These are phyloP conservation scores for Sarcophaga subvicina DNA, from an alignment of 2,888 invertebrate species.

Conservation along the genomic window DNA sequence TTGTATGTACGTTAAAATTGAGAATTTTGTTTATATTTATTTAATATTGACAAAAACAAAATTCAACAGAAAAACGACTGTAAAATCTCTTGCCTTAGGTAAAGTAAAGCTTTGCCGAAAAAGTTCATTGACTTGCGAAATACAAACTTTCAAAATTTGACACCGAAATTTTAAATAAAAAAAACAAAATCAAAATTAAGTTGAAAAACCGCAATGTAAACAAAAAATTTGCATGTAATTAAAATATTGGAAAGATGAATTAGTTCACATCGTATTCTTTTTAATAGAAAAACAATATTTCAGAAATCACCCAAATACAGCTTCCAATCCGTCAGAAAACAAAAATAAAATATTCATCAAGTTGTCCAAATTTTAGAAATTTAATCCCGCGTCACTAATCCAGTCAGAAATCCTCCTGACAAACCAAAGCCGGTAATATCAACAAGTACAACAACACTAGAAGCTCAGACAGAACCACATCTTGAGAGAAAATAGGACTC, in stretches of 20 bases:
- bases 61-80: background rate
- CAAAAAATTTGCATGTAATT: background rate
- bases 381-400: too few relatives aligned
- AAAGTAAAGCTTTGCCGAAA: background rate
- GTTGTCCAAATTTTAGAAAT: background rate
- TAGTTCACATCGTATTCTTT: background rate
- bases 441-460: too few relatives aligned
- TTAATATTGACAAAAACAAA: slow-evolving; percentile 1
- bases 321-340: too few relatives aligned
- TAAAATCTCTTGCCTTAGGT: background rate
- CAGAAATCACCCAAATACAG: too few relatives aligned
- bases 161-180: slow-evolving; percentile 27
- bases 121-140: slow-evolving; percentile 22
- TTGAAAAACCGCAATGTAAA: background rate
- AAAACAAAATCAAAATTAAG: slow-evolving; percentile 4
- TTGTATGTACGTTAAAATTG: too few relatives aligned
- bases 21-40: too few relatives aligned
- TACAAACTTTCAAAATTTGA: slow-evolving; percentile 8
- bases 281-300: background rate
- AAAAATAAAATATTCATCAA: background rate
- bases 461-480: too few relatives aligned
- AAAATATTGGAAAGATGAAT: background rate
- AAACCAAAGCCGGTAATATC: too few relatives aligned
- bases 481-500: too few relatives aligned
- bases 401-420: too few relatives aligned